Base-by-base conservation (phyloP, 2,888 invertebrate species). In the Yponomeuta malinellus region DNA sequence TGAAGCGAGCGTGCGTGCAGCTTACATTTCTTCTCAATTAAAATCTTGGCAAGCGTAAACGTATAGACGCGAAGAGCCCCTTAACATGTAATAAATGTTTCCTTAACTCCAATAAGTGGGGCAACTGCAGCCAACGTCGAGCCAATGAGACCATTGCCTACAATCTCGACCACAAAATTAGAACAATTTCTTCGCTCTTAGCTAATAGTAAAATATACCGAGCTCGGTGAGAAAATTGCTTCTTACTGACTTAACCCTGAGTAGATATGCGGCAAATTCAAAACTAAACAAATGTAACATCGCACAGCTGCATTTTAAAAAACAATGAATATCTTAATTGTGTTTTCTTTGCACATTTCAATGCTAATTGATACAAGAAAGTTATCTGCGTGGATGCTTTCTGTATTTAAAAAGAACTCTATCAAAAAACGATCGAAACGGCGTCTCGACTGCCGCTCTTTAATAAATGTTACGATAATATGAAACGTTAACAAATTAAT, bases 51-150 rank as follows among this genome's bases (percentile, higher is more conserved):
- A 87, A 77, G 79, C 76, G 79, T 82, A 87, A 77, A 79, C 76
- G 79, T 82, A 85, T 81, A 84, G 84, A 85, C 84, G 81, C 87
- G 84, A 88, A 83, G 83, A 78, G 83, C 83, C 82, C 83, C 83
- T 87, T 87, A 86, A 83, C 84, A 85, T 86, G 85, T 87, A 83
- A 87, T 87, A 86, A 88, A 89, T 87, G 84, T 86, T 85, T 85
- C 83, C 83, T 83, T 81, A 82, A 82, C 79, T 81, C 79, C 81
- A 79, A 84, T 85, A 85, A 88, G 78, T 84, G 83, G 82, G 79
- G 78, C 82, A 80, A 81, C 78, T 84, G 82, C 82, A 83, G 78
- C 74, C 75, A 75, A 74, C 75, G 74, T 78, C 70, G 72, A n/a
- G 71, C 71, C 70, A 71, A 52, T 77, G 79, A 79, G 80, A 79